phyloP scores from a whole-genome alignment of 1,140 invertebrate species.

The Holotrichia oblita region DNA sequence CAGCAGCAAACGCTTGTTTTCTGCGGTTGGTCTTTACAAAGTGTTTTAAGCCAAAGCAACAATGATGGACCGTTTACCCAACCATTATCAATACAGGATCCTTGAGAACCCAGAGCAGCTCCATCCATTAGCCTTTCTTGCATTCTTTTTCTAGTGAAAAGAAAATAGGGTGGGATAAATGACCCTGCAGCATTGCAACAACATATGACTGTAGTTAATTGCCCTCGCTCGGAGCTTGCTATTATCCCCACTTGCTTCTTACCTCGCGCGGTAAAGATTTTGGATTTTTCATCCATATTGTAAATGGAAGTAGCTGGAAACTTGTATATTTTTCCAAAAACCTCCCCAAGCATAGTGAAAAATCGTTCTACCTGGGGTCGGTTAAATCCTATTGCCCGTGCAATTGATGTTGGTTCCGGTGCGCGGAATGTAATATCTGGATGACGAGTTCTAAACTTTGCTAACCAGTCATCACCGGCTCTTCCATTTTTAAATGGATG shows the following conservation, averaged over 20 bases:
- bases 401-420: background rate
- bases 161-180: constrained; percentile 9
- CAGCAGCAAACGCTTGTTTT: background rate
- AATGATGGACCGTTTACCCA: constrained; percentile 1
- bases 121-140: constrained; percentile 22
- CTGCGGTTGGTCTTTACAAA: constrained; percentile 1
- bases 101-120: background rate
- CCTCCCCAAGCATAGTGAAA: background rate
- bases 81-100: background rate
- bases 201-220: constrained; percentile 5
- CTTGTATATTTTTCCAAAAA: background rate
- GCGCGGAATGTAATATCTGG: too few relatives aligned
- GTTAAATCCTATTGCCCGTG: background rate
- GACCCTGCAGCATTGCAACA: background rate
- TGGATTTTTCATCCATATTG: background rate
- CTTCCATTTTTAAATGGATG: background rate
- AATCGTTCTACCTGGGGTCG: background rate
- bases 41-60: background rate
- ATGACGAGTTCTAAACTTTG: background rate
- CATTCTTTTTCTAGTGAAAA: constrained; percentile 22
- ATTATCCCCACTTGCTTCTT: background rate
- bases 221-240: background rate
- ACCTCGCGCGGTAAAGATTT: background rate
- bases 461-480: background rate
- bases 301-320: background rate